Evolutionary conservation across 1,140 invertebrate genomes (phyloP).

Genomic region (Pogonomyrmex californicus): DNA sequence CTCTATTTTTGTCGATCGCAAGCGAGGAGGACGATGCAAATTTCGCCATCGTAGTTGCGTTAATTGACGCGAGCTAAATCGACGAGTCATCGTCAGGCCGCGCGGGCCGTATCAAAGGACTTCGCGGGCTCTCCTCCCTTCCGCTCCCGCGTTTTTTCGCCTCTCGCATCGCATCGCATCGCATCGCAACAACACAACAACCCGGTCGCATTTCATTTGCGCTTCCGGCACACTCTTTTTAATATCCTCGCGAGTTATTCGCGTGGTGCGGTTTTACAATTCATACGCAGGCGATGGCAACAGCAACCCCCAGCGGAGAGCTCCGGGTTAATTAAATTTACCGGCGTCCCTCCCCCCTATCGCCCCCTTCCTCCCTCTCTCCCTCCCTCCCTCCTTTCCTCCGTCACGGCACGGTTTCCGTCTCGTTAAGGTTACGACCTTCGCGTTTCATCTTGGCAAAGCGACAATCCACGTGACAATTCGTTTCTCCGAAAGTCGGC

Average conservation of each 20-base stretch:
- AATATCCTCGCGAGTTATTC: conserved; percentile 59
- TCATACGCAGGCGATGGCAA: conserved; percentile 49
- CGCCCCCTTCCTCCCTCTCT: accelerated
- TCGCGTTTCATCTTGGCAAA: conserved; percentile 63
- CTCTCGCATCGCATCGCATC: too few species aligned
- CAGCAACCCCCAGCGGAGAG: conserved; percentile 30
- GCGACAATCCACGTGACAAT: conserved; percentile 61
- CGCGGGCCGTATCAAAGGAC: conserved; percentile 23
- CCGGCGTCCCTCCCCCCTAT: neutral
- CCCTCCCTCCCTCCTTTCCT: neutral
- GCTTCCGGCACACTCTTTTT: conserved; percentile 51
- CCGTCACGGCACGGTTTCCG: conserved; percentile 39
- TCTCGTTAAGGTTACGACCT: conserved; percentile 64
- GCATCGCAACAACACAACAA: neutral
- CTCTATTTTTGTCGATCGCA: conserved; percentile 28
- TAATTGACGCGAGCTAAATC: conserved; percentile 57
- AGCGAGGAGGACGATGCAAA: conserved; percentile 4
- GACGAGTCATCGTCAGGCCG: conserved; percentile 35
- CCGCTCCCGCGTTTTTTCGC: neutral
- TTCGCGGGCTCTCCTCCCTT: neutral
- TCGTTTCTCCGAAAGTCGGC: conserved; percentile 57
- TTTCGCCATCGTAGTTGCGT: conserved; percentile 9
- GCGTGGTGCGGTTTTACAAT: conserved; percentile 64
- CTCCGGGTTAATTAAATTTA: conserved; percentile 34
- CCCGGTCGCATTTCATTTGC: conserved; percentile 35